Evolutionary conservation across 2,797 vertebrate genomes (phyloP).

Genomic region (Melopsittacus undulatus): DNA sequence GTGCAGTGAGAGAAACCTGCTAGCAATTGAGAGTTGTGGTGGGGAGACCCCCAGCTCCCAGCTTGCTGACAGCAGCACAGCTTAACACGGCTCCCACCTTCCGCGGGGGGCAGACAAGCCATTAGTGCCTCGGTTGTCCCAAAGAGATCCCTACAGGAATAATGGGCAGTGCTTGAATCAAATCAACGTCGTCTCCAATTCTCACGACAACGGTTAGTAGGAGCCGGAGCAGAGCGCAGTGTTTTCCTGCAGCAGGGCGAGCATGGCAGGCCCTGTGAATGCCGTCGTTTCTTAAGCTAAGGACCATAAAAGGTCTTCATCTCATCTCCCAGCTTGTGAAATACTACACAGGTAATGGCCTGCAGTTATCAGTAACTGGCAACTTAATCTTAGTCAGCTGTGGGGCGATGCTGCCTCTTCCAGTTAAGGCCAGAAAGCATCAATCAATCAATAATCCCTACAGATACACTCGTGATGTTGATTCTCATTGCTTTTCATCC

Average conservation of each 20-base stretch:
- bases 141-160: neutral
- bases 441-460: slow-evolving; percentile 72
- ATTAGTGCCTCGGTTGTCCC: neutral
- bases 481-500: slow-evolving; percentile 53
- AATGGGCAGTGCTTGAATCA: neutral
- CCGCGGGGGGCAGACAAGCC: neutral
- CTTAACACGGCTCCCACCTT: slow-evolving; percentile 42
- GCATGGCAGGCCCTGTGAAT: neutral
- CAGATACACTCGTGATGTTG: slow-evolving; percentile 40
- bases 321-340: neutral
- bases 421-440: slow-evolving; percentile 54
- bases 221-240: accelerated
- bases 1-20: slow-evolving; percentile 84
- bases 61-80: slow-evolving; percentile 53
- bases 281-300: neutral
- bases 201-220: neutral
- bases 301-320: neutral
- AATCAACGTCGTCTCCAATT: accelerated
- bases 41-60: slow-evolving; percentile 50
- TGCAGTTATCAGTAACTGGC: slow-evolving; percentile 32
- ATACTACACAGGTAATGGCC: neutral
- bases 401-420: slow-evolving; percentile 24
- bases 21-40: slow-evolving; percentile 65
- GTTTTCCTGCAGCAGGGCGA: accelerated
- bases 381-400: slow-evolving; percentile 75